These are phyloP conservation scores for Melanerpes formicivorus DNA, from an alignment of 2,113 vertebrate species.

Conservation along the genomic window DNA sequence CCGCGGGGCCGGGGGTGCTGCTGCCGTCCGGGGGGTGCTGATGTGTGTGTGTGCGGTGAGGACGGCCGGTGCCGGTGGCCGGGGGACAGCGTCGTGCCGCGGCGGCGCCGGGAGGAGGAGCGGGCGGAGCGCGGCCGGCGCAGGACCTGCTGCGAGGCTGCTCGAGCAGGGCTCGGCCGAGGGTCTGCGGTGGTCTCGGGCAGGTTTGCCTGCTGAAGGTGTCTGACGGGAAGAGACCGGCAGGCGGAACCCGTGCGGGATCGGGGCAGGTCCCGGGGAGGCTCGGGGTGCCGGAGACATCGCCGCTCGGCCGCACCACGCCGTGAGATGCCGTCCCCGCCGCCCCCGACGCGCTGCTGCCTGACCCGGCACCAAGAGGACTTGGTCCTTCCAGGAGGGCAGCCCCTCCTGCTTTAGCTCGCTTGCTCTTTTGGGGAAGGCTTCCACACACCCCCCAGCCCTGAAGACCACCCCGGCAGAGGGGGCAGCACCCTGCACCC, in stretches of 20 bases:
- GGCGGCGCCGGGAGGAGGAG: neutral
- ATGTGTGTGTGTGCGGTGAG: fast-evolving
- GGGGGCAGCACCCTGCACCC: neutral
- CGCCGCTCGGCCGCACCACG: neutral
- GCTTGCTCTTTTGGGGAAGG: slow-evolving; percentile 19
- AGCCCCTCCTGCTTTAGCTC: slow-evolving; percentile 39
- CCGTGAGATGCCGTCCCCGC: neutral
- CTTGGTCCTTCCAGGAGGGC: neutral
- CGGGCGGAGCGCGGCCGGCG: fast-evolving
- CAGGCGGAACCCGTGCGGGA: neutral
- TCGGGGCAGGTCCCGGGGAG: neutral
- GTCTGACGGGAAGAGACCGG: neutral
- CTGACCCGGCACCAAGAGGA: neutral
- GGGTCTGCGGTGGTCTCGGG: neutral
- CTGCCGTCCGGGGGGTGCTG: fast-evolving
- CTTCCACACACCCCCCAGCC: neutral
- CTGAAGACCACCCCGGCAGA: slow-evolving; percentile 18
- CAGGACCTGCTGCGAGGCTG: neutral
- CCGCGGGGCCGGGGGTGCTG: neutral
- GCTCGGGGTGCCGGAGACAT: neutral
- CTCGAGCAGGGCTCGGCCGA: fast-evolving
- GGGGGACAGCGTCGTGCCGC: neutral
- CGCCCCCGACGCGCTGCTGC: neutral
- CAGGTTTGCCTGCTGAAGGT: fast-evolving
- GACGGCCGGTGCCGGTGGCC: fast-evolving